Evolutionary conservation across 2,797 vertebrate species (phyloP).

Genomic region (Gymnothorax reevesii): DNA sequence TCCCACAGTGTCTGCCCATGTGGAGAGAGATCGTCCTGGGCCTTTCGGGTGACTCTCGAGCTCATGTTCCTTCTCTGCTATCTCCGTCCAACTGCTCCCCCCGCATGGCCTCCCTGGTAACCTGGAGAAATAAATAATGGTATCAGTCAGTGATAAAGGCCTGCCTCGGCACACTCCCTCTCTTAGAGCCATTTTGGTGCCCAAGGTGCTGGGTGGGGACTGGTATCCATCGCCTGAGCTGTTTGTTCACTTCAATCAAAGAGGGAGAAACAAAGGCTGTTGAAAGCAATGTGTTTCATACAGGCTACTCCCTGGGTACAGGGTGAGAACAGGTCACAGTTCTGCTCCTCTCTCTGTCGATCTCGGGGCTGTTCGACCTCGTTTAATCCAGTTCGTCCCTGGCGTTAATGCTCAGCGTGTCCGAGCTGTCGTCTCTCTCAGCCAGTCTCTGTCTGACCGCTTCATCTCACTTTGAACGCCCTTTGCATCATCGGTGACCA

Average conservation of each 20-base stretch:
- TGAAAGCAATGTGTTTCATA: neutral
- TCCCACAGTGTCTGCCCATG: too few species aligned
- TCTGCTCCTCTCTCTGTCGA: too few species aligned
- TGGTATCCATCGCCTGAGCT: neutral
- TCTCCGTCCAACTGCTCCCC: slow-evolving; percentile 5
- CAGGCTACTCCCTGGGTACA: neutral
- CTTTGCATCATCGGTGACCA: too few species aligned
- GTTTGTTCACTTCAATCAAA: neutral
- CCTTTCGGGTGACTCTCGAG: too few species aligned
- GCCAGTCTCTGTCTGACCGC: too few species aligned
- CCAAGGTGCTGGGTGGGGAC: neutral
- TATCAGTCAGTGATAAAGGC: neutral
- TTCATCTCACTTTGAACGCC: too few species aligned
- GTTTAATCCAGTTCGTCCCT: neutral
- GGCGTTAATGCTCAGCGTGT: neutral
- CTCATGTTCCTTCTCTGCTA: slow-evolving; percentile 53
- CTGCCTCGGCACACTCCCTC: neutral
- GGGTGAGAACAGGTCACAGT: neutral
- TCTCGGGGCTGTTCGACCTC: too few species aligned
- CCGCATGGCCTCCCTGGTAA: neutral
- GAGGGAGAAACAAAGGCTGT: neutral
- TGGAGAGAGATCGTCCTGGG: too few species aligned
- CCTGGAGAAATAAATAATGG: neutral
- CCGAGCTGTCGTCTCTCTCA: too few species aligned
- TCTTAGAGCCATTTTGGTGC: neutral